phyloP scores from a whole-genome alignment of 2,797 vertebrate genomes.

The Lepilemur septentrionalis region DNA sequence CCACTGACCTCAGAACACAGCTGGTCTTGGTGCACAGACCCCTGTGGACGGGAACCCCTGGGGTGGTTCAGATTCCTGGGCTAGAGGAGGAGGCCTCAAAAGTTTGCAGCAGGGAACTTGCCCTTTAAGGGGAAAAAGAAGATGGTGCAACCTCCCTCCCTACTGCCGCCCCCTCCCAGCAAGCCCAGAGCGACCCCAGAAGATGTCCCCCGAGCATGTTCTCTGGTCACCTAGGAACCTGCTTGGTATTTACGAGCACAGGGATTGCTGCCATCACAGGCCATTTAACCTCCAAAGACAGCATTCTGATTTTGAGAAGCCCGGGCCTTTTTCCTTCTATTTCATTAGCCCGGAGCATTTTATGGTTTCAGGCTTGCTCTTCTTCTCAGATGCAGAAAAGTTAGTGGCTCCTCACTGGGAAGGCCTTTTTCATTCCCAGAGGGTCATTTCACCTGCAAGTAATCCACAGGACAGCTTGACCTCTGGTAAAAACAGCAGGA shows the following conservation, averaged over 20 bases:
- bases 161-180: too few relatives aligned
- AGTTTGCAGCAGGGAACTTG: background rate
- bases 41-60: background rate
- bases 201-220: background rate
- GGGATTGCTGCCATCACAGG: constrained; percentile 55
- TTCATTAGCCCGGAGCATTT: constrained; percentile 77
- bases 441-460: constrained; percentile 60
- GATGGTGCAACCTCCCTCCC: background rate
- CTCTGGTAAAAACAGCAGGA: constrained; percentile 50
- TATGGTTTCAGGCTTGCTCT: constrained; percentile 64
- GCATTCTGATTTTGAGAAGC: constrained; percentile 63
- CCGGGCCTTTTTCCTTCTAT: constrained; percentile 38
- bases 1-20: background rate
- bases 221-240: constrained; percentile 76
- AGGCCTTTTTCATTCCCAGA: constrained; percentile 62
- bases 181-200: background rate
- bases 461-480: constrained; percentile 50
- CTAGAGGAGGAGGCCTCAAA: background rate
- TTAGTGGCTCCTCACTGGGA: constrained; percentile 42
- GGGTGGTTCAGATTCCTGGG: background rate
- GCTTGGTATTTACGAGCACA: constrained; percentile 75
- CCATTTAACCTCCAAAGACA: constrained; percentile 32
- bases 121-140: background rate
- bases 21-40: background rate
- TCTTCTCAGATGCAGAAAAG: constrained; percentile 63